phyloP scores from a whole-genome alignment of 2,113 vertebrate species.

The Pyxicephalus adspersus region DNA sequence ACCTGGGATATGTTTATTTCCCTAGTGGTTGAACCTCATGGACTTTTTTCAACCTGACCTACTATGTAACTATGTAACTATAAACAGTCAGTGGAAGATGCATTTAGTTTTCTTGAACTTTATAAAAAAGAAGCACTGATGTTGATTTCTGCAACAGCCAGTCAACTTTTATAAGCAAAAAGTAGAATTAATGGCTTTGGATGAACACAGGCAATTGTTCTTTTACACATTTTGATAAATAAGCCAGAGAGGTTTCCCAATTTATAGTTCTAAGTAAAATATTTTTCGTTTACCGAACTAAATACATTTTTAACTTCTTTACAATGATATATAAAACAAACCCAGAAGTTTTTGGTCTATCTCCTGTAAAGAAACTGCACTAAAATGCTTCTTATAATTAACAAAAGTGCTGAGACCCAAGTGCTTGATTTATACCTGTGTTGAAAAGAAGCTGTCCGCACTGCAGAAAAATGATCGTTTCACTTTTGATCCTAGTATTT shows the following conservation, averaged over 20 bases:
- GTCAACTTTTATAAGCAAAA: too few relatives aligned
- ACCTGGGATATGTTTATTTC: too few relatives aligned
- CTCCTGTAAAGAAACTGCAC: not conserved
- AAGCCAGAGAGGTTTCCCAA: not conserved
- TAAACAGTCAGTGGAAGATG: too few relatives aligned
- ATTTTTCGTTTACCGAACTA: not conserved
- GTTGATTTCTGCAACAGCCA: too few relatives aligned
- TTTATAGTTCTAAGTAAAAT: not conserved
- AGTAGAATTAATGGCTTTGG: too few relatives aligned
- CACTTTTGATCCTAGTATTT: conserved; percentile 44
- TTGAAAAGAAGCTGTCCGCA: not conserved
- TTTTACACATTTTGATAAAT: not conserved
- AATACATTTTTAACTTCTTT: not conserved
- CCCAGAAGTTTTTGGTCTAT: not conserved
- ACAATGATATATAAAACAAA: not conserved
- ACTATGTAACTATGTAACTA: too few relatives aligned
- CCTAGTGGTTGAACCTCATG: too few relatives aligned
- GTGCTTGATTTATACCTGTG: not conserved
- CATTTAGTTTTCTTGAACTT: too few relatives aligned
- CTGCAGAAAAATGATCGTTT: conserved; percentile 53
- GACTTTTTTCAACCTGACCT: too few relatives aligned
- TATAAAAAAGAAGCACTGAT: too few relatives aligned
- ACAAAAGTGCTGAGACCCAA: not conserved
- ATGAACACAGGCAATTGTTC: too few relatives aligned
- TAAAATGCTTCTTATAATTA: not conserved